phyloP scores from a whole-genome alignment of 2,797 vertebrate species.

The Limnodromus scolopaceus region DNA sequence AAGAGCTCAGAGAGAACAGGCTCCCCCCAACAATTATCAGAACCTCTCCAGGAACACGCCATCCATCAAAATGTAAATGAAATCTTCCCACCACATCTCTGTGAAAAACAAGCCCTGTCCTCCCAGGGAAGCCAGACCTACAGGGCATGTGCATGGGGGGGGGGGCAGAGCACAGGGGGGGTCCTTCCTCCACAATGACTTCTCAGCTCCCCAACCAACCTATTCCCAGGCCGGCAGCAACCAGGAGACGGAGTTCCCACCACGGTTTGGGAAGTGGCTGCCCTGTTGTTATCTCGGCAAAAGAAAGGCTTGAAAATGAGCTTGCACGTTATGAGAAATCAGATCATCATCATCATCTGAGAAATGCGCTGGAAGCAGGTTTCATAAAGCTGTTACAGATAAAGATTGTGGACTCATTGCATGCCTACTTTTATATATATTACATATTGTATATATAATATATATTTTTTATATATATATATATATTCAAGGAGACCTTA shows the following conservation, averaged over 20 bases:
- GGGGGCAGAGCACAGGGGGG: background rate
- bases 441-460: background rate
- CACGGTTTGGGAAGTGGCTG: background rate
- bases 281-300: background rate
- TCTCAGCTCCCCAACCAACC: background rate
- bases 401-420: background rate
- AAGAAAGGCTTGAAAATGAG: background rate
- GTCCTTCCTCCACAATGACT: background rate
- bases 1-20: background rate
- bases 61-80: background rate
- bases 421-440: background rate
- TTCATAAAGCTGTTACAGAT: background rate
- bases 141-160: accelerated
- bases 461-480: background rate
- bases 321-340: background rate
- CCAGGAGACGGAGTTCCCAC: background rate
- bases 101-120: background rate
- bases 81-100: background rate
- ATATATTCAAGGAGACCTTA: too few relatives aligned
- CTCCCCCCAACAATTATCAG: accelerated
- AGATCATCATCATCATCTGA: background rate
- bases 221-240: background rate
- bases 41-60: background rate
- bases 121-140: background rate
- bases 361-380: background rate